These are phyloP conservation scores for Microcebus griseorufus DNA, from an alignment of 2,113 vertebrate species.

Conservation along the genomic window DNA sequence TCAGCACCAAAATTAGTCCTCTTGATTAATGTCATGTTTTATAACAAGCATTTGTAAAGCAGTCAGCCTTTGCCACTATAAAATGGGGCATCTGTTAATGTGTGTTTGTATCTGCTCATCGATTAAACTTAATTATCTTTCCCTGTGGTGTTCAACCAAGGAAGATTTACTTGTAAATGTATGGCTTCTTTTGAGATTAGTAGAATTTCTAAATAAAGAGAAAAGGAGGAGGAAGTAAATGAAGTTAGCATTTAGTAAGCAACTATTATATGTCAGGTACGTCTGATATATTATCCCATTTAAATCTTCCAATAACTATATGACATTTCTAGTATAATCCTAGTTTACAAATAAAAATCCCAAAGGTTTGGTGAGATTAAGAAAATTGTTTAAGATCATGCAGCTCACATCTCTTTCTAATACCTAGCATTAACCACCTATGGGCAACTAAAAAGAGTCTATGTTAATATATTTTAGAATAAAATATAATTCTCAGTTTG, in stretches of 20 bases:
- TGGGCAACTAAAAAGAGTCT: not conserved
- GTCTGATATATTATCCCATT: not conserved
- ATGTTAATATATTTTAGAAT: not conserved
- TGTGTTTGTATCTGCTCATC: constrained; percentile 61
- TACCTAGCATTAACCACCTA: not conserved
- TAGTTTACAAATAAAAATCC: not conserved
- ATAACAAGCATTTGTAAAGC: constrained; percentile 66
- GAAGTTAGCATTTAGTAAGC: constrained; percentile 51
- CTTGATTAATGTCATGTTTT: constrained; percentile 74
- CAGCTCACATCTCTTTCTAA: not conserved
- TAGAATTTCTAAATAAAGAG: constrained; percentile 17
- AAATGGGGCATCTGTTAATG: constrained; percentile 67
- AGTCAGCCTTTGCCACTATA: constrained; percentile 55
- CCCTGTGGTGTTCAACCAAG: constrained; percentile 55
- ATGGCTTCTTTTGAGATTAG: constrained; percentile 36
- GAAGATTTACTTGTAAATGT: constrained; percentile 45
- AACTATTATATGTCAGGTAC: not conserved
- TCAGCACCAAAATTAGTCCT: constrained; percentile 70
- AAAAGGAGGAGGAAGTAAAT: not conserved
- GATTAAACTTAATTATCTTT: constrained; percentile 67
- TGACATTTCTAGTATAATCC: not conserved
- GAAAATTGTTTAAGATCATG: constrained; percentile 14
- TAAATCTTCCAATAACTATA: not conserved
- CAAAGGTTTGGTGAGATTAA: not conserved
- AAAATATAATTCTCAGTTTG: not conserved